Conservation (phyloP, 2,888 invertebrate genomes). For the Athalia rosae region DNA sequence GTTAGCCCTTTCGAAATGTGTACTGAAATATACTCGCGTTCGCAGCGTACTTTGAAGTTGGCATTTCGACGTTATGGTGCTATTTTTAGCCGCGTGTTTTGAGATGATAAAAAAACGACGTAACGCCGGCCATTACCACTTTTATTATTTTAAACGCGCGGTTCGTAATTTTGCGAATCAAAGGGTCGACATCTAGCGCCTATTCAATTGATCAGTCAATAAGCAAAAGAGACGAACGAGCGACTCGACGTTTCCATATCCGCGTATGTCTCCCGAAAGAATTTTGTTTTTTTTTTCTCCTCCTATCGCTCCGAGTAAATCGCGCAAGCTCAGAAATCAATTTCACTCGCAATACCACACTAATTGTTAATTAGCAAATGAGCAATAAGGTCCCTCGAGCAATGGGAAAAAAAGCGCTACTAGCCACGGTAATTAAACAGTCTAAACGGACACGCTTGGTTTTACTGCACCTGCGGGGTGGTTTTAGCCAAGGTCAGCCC, state of each 20-base stretch:
- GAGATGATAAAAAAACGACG: neutral
- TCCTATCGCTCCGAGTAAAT: neutral
- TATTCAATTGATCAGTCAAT: slow-evolving; percentile 31
- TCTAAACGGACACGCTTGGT: slow-evolving; percentile 30
- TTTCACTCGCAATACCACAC: neutral
- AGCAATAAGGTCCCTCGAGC: slow-evolving; percentile 4
- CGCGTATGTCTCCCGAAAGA: neutral
- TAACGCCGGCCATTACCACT: neutral
- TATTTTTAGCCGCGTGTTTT: neutral
- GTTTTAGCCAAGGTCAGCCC: neutral
- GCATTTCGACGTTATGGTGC: neutral
- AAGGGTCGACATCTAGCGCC: neutral
- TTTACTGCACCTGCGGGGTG: neutral
- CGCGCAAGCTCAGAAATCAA: neutral
- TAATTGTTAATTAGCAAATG: slow-evolving; percentile 30
- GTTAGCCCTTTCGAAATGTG: neutral
- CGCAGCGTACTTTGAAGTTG: too few species aligned
- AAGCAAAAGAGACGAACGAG: neutral
- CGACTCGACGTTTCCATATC: neutral
- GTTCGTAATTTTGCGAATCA: slow-evolving; percentile 24
- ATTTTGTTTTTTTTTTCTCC: too few species aligned
- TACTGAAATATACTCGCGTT: neutral
- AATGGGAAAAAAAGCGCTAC: slow-evolving; percentile 20
- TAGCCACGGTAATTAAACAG: slow-evolving; percentile 37
- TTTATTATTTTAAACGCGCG: slow-evolving; percentile 10